A percentile compares a stretch with the other conserved stretches of the same genome.
phyloP scores from a whole-genome alignment of 2,888 invertebrate genomes.

The Oscheius sp. region DNA sequence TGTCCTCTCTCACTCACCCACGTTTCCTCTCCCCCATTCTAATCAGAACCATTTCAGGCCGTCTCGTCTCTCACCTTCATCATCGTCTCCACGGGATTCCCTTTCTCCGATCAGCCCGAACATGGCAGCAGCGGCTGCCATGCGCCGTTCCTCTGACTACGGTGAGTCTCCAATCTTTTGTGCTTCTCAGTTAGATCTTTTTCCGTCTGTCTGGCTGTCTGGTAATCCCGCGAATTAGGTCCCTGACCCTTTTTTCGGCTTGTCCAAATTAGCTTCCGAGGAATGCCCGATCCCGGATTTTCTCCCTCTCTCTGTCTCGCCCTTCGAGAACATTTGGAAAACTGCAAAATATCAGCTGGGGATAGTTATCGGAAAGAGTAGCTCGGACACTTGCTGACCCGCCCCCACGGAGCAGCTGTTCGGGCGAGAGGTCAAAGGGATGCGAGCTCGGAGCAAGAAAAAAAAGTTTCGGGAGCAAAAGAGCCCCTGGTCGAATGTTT shows the following conservation, averaged over 20 bases:
- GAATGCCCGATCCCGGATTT: too few species aligned
- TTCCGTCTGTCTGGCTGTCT: not conserved
- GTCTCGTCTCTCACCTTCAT: constrained; percentile 47
- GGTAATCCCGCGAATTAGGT: not conserved
- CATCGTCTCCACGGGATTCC: constrained; percentile 46
- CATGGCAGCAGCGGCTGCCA: constrained; percentile 57
- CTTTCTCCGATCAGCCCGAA: constrained; percentile 51
- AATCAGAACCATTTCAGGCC: constrained; percentile 42
- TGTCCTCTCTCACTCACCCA: not conserved
- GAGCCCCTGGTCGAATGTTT: constrained; percentile 14
- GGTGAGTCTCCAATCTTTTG: constrained; percentile 28
- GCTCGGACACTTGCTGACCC: too few species aligned
- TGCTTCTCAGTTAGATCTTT: not conserved
- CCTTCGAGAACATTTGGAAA: not conserved
- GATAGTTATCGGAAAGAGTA: too few species aligned
- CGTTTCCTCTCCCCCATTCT: too few species aligned
- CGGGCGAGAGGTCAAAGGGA: too few species aligned
- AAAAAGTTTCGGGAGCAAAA: constrained; percentile 8
- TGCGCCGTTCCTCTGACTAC: constrained; percentile 55
- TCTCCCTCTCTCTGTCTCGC: constrained; percentile 2
- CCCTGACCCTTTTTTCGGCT: not conserved
- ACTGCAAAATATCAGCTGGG: not conserved
- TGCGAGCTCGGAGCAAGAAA: not conserved
- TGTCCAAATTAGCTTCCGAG: too few species aligned
- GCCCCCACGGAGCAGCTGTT: too few species aligned